These are phyloP conservation scores for Lordiphosa fenestrarum DNA, from an alignment of 2,888 invertebrate species.

Conservation along the genomic window DNA sequence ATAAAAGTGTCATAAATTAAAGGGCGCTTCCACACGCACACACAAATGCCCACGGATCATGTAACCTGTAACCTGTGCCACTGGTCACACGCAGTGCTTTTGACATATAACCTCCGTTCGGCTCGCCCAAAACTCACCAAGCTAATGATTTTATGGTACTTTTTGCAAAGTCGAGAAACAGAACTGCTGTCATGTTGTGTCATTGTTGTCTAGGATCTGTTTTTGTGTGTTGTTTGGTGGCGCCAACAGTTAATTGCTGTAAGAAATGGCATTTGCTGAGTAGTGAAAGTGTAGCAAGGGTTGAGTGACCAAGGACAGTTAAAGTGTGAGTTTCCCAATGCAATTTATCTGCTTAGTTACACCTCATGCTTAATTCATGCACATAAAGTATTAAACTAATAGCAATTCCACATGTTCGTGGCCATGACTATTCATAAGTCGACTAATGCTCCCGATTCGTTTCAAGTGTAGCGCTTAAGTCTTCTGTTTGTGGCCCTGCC, in stretches of 20 bases:
- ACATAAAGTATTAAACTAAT: constrained; percentile 39
- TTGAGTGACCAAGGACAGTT: not conserved
- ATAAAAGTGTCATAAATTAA: constrained; percentile 78
- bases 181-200: constrained; percentile 69
- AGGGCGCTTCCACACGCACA: constrained; percentile 66
- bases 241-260: constrained; percentile 70
- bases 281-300: constrained; percentile 65
- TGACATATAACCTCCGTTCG: constrained; percentile 38
- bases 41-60: constrained; percentile 7
- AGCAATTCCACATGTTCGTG: constrained; percentile 8
- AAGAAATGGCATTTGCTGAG: constrained; percentile 16
- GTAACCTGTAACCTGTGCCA: constrained; percentile 60
- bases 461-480: constrained; percentile 53
- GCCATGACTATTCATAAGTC: constrained; percentile 53
- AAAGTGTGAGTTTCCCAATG: not conserved
- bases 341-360: constrained; percentile 44
- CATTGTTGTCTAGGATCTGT: constrained; percentile 53
- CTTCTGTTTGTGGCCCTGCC: constrained; percentile 39
- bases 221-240: constrained; percentile 42
- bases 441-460: not conserved
- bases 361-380: constrained; percentile 55
- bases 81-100: constrained; percentile 71
- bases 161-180: constrained; percentile 57
- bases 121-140: constrained; percentile 19
- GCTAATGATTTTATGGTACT: constrained; percentile 69